Evolutionary conservation across 1,140 invertebrate species (phyloP).

Genomic region (Drosophila sp.): DNA sequence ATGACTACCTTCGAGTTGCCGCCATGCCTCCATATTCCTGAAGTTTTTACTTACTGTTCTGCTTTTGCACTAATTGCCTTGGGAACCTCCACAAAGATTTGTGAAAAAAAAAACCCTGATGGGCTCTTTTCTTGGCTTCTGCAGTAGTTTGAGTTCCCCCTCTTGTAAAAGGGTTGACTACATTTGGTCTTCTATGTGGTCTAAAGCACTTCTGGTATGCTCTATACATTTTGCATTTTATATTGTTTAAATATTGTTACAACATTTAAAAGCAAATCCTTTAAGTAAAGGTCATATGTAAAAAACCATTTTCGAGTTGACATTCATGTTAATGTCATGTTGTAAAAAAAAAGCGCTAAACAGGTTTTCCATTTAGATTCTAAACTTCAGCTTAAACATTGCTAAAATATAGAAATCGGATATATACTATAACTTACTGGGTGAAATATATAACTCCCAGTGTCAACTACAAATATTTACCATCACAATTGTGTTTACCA

Average conservation of each 20-base stretch:
- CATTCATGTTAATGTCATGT: not conserved
- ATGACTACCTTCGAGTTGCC: not conserved
- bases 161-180: not conserved
- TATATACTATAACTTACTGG: too few species aligned
- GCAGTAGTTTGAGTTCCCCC: not conserved
- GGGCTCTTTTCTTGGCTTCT: not conserved
- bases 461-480: not conserved
- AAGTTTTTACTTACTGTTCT: constrained; percentile 3
- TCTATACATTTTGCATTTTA: too few species aligned
- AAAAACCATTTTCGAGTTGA: not conserved
- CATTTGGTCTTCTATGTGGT: too few species aligned
- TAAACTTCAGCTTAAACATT: too few species aligned
- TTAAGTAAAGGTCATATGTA: not conserved
- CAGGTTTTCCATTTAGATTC: too few species aligned
- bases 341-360: not conserved
- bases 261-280: too few species aligned
- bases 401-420: too few species aligned
- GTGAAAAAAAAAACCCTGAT: not conserved
- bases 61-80: constrained; percentile 2
- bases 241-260: too few species aligned
- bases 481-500: too few species aligned
- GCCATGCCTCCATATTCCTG: not conserved
- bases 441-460: too few species aligned
- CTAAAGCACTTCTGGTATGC: too few species aligned
- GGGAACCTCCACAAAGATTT: not conserved